These are phyloP conservation scores for Phortica variegata DNA, from an alignment of 1,140 invertebrate species.

Conservation along the genomic window DNA sequence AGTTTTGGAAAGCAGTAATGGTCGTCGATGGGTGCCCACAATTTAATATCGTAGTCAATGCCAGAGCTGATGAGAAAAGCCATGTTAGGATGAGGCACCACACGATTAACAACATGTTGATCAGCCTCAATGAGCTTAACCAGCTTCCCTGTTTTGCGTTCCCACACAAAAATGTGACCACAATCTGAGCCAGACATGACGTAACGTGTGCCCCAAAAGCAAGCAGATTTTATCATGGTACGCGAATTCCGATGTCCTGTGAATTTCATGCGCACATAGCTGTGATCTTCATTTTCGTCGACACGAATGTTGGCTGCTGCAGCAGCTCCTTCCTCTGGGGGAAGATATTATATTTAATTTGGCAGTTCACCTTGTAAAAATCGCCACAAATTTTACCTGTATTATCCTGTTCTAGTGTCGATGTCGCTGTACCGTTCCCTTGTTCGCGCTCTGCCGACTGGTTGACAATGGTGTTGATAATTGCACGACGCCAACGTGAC, in stretches of 20 bases:
- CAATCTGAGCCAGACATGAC: conserved; percentile 87
- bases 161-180: conserved; percentile 76
- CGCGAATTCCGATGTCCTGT: conserved; percentile 82
- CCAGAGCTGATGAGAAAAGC: conserved; percentile 84
- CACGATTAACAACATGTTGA: conserved; percentile 83
- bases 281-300: background rate
- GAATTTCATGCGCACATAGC: conserved; percentile 69
- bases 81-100: conserved; percentile 81
- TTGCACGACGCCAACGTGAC: conserved; percentile 23
- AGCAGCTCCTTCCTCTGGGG: too few species aligned
- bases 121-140: conserved; percentile 83
- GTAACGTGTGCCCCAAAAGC: conserved; percentile 83
- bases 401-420: too few species aligned
- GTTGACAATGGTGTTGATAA: conserved; percentile 18
- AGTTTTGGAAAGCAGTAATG: conserved; percentile 66
- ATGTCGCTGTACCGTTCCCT: background rate
- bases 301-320: background rate
- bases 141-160: conserved; percentile 65
- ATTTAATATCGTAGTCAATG: conserved; percentile 87
- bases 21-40: conserved; percentile 74
- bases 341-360: background rate
- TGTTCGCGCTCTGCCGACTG: background rate
- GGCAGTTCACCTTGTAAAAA: too few species aligned
- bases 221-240: conserved; percentile 88
- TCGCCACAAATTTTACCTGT: too few species aligned